These are phyloP conservation scores for Chloropsis hardwickii DNA, from an alignment of 2,113 vertebrate genomes.

Conservation along the genomic window DNA sequence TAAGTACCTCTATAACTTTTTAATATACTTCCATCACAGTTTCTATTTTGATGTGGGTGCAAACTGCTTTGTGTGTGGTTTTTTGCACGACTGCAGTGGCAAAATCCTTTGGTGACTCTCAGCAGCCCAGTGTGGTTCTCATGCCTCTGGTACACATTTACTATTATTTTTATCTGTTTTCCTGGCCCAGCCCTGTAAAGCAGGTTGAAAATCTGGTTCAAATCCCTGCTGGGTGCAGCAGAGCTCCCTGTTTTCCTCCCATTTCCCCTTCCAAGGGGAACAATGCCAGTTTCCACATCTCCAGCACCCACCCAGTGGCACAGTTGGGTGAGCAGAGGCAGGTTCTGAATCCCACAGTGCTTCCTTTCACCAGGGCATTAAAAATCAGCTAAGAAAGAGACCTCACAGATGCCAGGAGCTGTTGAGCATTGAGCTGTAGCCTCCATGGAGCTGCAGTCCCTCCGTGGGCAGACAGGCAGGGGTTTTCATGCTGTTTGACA, in stretches of 20 bases:
- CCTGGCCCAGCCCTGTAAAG: not conserved
- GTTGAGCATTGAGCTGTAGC: constrained; percentile 75
- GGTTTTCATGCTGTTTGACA: constrained; percentile 75
- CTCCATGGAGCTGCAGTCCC: constrained; percentile 68
- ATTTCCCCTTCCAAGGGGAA: not conserved
- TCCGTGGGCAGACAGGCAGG: constrained; percentile 65
- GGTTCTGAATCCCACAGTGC: constrained; percentile 10
- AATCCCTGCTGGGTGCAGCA: not conserved
- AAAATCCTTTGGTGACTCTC: not conserved
- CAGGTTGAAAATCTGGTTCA: not conserved
- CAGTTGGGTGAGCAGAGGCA: not conserved
- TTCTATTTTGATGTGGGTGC: not conserved
- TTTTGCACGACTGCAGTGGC: not conserved
- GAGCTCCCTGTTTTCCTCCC: not conserved
- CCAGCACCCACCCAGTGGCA: not conserved
- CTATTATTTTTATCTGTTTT: not conserved
- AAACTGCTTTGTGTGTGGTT: not conserved
- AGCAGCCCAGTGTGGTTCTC: not conserved
- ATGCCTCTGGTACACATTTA: accelerated
- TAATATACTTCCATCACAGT: accelerated
- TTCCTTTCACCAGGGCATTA: constrained; percentile 64
- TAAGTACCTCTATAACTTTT: not conserved
- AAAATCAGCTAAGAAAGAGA: constrained; percentile 49
- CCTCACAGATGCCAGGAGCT: constrained; percentile 73
- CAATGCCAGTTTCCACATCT: not conserved